Evolutionary conservation across 2,888 invertebrate species (phyloP), one percentile per base, ranked within the genome.

Genomic region (Mythimna impura): DNA sequence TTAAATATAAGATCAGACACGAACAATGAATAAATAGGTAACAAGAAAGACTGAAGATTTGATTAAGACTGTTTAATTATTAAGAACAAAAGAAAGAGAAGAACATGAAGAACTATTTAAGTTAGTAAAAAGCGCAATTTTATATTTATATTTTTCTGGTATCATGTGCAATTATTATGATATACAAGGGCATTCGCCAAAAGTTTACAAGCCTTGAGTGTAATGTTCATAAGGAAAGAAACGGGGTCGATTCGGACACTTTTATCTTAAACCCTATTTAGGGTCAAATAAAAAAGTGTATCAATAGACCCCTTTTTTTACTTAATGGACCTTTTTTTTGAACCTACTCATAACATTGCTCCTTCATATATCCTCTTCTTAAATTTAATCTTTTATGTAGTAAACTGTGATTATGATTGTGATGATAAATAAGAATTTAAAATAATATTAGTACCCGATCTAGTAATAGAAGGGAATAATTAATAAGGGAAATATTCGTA

Each of bases 211-310:
- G 80, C 80, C 80, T 80, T 80, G 78, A 80, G 40, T 78, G 80
- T 80, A 62, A 80, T 80, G 80, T 80, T 78, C 80, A 80, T 80
- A 80, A 80, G 79, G 77, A 80, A 80, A 80, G 80, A 80, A 80
- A 80, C 80, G 80, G 80, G 80, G 80, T 80, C 80, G 80, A 80
- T 80, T 80, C 80, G 79, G 79, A 80, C 79, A 80, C 79, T 80
- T 80, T 80, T 80, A 80, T 80, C 79, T 80, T 78, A 78, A 80
- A 80, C 80, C 80, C 80, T 80, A 80, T 40, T 80, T 79, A 65
- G 80, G 80, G 80, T 78, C 80, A 80, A 80, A 80, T 80, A 80
- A 80, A 80, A 80, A 80, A 80, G 80, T 80, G 80, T 80, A 80
- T 80, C 80, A 73, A 73, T 73, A 73, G 73, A 73, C 73, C 73